Percentiles rank a stretch among this genome's conserved stretches.
phyloP scores from a whole-genome alignment of 2,113 vertebrate genomes.

The Stigmatopora argus region DNA sequence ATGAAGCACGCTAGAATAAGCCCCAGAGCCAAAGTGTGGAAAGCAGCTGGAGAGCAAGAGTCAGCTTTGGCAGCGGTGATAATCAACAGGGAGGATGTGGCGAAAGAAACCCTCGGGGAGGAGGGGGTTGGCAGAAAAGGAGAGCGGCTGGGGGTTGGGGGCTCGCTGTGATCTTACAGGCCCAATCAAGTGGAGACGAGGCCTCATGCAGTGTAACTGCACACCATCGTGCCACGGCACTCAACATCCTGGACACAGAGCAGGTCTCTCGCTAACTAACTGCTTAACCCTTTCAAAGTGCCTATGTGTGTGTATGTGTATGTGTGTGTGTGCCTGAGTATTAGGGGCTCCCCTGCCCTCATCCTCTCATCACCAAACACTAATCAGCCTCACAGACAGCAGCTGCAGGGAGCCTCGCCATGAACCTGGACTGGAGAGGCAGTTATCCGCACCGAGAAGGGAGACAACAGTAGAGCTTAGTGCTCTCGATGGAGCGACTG shows the following conservation, averaged over 20 bases:
- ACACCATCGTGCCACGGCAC: constrained; percentile 54
- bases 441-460: constrained; percentile 57
- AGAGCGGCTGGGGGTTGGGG: constrained; percentile 17
- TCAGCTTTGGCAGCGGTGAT: constrained; percentile 66
- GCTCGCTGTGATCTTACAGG: constrained; percentile 65
- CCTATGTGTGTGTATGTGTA: constrained; percentile 16
- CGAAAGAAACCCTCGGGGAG: constrained; percentile 63
- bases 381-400: constrained; percentile 70
- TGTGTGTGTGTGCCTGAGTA: constrained; percentile 9
- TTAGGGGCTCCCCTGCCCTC: constrained; percentile 44
- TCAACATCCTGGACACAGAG: constrained; percentile 71
- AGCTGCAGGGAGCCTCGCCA: constrained; percentile 68
- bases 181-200: constrained; percentile 72
- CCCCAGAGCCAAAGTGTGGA: constrained; percentile 66
- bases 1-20: constrained; percentile 66
- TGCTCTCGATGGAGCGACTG: constrained; percentile 59
- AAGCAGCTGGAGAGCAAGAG: constrained; percentile 70
- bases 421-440: constrained; percentile 61
- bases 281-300: constrained; percentile 63
- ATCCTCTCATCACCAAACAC: constrained; percentile 64
- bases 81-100: constrained; percentile 73
- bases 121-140: constrained; percentile 27
- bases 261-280: constrained; percentile 65
- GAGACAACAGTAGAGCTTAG: constrained; percentile 63
- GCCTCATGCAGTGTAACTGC: constrained; percentile 67